phyloP scores from a whole-genome alignment of 2,797 vertebrate species.

The Perodicticus potto region DNA sequence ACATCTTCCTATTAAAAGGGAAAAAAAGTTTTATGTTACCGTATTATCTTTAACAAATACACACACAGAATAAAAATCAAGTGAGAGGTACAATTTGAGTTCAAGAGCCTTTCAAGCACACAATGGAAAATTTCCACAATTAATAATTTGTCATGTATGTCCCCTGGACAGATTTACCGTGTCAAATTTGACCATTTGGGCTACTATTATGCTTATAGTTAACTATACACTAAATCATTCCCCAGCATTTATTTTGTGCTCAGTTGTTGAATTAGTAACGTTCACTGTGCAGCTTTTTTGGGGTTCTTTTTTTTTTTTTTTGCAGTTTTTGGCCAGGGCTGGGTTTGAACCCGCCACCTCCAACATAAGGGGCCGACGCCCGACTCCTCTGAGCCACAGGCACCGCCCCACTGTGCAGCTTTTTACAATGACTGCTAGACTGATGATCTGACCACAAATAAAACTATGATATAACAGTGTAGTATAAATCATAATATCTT shows the following conservation, averaged over 20 bases:
- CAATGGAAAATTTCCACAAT: not conserved
- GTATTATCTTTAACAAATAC: constrained; percentile 43
- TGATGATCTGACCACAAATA: constrained; percentile 62
- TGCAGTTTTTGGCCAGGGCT: too few species aligned
- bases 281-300: not conserved
- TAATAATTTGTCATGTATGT: not conserved
- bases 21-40: constrained; percentile 62
- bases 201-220: constrained; percentile 39
- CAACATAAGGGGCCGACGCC: too few species aligned
- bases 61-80: constrained; percentile 19
- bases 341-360: too few species aligned
- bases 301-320: too few species aligned
- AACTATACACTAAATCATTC: constrained; percentile 41
- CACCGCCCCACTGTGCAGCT: not conserved
- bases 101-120: constrained; percentile 53
- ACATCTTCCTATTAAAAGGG: constrained; percentile 95
- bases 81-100: constrained; percentile 61
- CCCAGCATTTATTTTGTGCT: constrained; percentile 51
- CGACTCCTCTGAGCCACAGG: too few species aligned
- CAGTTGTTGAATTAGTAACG: constrained; percentile 50
- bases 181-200: constrained; percentile 33
- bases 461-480: constrained; percentile 22
- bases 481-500: constrained; percentile 62
- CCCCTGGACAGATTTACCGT: not conserved
- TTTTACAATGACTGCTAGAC: constrained; percentile 41